phyloP scores from a whole-genome alignment of 1,140 invertebrate species.

The Eueides isabella region DNA sequence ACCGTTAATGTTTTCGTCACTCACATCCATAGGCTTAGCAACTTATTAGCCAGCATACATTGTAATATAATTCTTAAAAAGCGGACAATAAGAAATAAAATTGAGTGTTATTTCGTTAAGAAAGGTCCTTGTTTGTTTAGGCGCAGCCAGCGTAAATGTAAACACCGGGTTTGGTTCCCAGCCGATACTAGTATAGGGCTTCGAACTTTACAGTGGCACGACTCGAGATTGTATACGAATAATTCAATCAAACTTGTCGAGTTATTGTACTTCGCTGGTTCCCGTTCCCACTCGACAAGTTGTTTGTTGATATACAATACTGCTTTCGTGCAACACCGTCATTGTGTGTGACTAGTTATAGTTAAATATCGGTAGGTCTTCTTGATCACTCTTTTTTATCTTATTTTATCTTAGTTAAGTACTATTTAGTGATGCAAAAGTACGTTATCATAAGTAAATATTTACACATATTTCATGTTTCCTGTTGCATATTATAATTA shows the following conservation, averaged over 20 bases:
- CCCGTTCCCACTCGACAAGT: conserved; percentile 7
- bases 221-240: conserved; percentile 17
- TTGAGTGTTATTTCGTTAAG: background rate
- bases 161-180: conserved; percentile 52
- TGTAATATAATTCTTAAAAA: background rate
- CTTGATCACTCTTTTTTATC: background rate
- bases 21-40: background rate
- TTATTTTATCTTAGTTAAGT: too few species aligned
- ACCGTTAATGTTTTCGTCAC: conserved; percentile 15
- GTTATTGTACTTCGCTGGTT: conserved; percentile 4
- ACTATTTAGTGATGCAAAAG: background rate
- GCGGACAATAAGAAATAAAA: background rate
- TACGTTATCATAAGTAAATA: background rate
- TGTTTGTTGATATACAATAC: conserved; percentile 13
- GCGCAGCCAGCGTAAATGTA: conserved; percentile 48
- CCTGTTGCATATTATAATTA: too few species aligned
- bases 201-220: conserved; percentile 45
- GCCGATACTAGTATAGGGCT: conserved; percentile 47
- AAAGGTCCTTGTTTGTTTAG: conserved; percentile 56
- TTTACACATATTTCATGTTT: background rate
- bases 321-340: background rate
- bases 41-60: background rate
- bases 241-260: conserved; percentile 15
- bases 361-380: background rate
- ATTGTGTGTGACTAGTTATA: background rate